These are phyloP conservation scores for Xanthorhoe spadicearia DNA, from an alignment of 2,888 invertebrate genomes.

Conservation along the genomic window DNA sequence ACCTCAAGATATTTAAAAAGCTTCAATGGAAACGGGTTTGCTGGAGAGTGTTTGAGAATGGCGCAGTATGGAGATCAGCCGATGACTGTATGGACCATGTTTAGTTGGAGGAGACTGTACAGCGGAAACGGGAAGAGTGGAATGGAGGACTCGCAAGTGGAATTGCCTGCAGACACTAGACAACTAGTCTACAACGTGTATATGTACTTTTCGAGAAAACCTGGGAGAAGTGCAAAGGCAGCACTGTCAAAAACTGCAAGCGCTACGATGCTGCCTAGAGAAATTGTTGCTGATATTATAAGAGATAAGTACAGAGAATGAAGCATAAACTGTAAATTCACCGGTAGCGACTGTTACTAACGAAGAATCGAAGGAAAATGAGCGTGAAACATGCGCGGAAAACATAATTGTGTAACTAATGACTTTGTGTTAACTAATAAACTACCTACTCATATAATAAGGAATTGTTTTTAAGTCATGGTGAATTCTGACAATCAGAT, in stretches of 20 bases:
- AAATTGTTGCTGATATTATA: slow-evolving; percentile 78
- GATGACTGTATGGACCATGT: slow-evolving; percentile 83
- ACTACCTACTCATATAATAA: background rate
- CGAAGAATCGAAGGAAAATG: background rate
- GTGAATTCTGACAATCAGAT: background rate
- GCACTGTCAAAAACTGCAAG: slow-evolving; percentile 75
- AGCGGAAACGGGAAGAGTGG: slow-evolving; percentile 65
- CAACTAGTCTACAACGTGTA: slow-evolving; percentile 80
- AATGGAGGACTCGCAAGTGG: slow-evolving; percentile 66
- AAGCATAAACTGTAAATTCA: slow-evolving; percentile 2
- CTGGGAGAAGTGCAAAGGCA: slow-evolving; percentile 72
- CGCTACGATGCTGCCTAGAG: slow-evolving; percentile 78
- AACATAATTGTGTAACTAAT: background rate
- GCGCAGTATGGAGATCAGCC: slow-evolving; percentile 81
- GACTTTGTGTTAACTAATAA: background rate
- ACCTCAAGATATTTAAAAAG: slow-evolving; percentile 41
- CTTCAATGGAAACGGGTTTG: slow-evolving; percentile 37
- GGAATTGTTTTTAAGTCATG: background rate
- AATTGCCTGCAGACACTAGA: slow-evolving; percentile 76
- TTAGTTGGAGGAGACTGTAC: slow-evolving; percentile 79
- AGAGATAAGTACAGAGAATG: slow-evolving; percentile 68
- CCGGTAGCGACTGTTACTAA: background rate
- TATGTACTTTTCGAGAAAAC: slow-evolving; percentile 75
- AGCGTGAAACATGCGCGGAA: background rate
- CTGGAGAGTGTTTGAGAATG: slow-evolving; percentile 60